phyloP scores from a whole-genome alignment of 2,888 invertebrate species.

The Colletes collaris region DNA sequence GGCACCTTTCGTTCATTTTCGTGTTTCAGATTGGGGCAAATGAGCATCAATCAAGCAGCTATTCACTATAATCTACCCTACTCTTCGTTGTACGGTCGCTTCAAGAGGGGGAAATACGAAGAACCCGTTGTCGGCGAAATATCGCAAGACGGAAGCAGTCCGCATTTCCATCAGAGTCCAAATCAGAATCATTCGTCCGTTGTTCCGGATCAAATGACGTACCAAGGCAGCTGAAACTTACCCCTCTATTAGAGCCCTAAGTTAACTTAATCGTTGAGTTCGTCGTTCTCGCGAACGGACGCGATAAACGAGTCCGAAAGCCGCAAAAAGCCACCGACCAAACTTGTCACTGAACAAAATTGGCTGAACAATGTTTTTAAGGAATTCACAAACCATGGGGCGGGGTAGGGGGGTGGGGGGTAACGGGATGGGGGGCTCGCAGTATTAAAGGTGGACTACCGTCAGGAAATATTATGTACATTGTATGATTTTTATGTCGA shows the following conservation, averaged over 20 bases:
- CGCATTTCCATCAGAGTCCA: conserved; percentile 81
- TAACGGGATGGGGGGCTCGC: conserved; percentile 61
- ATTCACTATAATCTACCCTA: conserved; percentile 96
- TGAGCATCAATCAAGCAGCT: conserved; percentile 97
- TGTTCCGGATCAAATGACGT: conserved; percentile 82
- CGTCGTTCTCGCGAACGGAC: conserved; percentile 32
- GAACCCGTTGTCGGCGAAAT: conserved; percentile 81
- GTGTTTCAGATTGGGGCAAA: conserved; percentile 90
- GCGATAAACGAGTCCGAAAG: conserved; percentile 2
- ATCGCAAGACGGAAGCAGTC: conserved; percentile 82
- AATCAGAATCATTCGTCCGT: conserved; percentile 81
- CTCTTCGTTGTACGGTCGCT: conserved; percentile 94
- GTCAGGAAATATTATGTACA: conserved; percentile 69
- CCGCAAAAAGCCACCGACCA: conserved; percentile 34
- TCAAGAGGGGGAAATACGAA: conserved; percentile 94
- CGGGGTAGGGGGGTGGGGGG: background rate
- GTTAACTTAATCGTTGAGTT: conserved; percentile 63
- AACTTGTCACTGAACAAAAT: conserved; percentile 29
- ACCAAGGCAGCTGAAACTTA: conserved; percentile 83
- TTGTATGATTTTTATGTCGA: conserved; percentile 64
- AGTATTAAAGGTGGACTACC: conserved; percentile 79
- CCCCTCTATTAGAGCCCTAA: conserved; percentile 80
- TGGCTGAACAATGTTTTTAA: conserved; percentile 33
- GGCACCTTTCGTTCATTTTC: background rate
- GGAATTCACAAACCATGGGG: background rate